Percentiles rank a stretch among this genome's conserved stretches.
phyloP scores from a whole-genome alignment of 2,797 vertebrate species.

The Macroramphosus scolopax region DNA sequence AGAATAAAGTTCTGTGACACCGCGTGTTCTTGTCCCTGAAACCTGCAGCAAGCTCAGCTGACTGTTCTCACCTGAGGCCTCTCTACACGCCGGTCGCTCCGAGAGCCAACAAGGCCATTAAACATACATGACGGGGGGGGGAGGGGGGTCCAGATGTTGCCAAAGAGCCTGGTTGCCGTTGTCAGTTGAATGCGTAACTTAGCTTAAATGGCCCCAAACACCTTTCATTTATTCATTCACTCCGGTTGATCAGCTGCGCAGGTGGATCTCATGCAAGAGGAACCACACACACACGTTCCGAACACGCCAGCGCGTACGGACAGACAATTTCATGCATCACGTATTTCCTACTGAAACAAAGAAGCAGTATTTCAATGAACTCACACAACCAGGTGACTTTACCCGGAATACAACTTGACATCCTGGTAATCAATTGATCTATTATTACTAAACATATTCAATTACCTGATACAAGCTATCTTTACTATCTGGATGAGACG shows the following conservation, averaged over 20 bases:
- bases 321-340: too few relatives aligned
- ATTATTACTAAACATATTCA: too few relatives aligned
- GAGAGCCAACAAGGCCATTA: slow-evolving; percentile 41
- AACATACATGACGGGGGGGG: slow-evolving; percentile 9
- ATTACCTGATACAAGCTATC: too few relatives aligned
- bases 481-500: too few relatives aligned
- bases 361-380: too few relatives aligned
- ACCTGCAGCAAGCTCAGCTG: slow-evolving; percentile 3
- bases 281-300: slow-evolving; percentile 11
- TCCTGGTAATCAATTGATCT: too few relatives aligned
- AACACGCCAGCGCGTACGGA: too few relatives aligned
- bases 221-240: slow-evolving; percentile 64
- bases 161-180: slow-evolving; percentile 47
- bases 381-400: too few relatives aligned
- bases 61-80: slow-evolving; percentile 41
- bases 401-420: too few relatives aligned
- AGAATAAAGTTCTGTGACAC: too few relatives aligned
- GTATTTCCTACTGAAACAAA: too few relatives aligned
- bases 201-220: slow-evolving; percentile 49
- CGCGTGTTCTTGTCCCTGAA: background rate
- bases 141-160: slow-evolving; percentile 60
- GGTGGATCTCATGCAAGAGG: background rate
- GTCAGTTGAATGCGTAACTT: slow-evolving; percentile 54
- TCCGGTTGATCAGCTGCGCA: slow-evolving; percentile 43
- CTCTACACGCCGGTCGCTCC: background rate